These are phyloP conservation scores for Passer domesticus DNA, from an alignment of 2,113 vertebrate genomes.

Conservation along the genomic window DNA sequence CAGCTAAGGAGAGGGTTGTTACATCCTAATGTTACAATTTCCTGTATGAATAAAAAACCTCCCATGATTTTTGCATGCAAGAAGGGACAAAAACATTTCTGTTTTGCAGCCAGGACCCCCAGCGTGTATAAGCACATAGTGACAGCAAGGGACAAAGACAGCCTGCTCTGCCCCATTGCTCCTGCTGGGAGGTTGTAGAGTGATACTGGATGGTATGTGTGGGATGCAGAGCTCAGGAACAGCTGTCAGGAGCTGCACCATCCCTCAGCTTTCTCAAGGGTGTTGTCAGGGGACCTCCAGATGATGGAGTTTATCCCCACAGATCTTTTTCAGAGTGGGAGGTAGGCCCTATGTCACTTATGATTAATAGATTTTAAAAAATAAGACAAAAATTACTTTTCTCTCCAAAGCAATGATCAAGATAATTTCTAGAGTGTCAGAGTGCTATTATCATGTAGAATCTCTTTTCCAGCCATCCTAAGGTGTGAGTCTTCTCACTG, in stretches of 20 bases:
- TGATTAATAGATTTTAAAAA: background rate
- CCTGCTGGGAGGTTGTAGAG: background rate
- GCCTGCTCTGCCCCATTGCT: background rate
- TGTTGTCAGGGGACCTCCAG: background rate
- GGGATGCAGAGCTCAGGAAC: background rate
- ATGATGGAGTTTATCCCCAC: background rate
- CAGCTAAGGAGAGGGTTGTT: background rate
- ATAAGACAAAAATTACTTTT: background rate
- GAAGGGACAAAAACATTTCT: background rate
- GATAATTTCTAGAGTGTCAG: background rate
- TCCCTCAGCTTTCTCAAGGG: background rate
- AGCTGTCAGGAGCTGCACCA: background rate
- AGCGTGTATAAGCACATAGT: rapidly evolving
- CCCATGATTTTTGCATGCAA: background rate
- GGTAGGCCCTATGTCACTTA: background rate
- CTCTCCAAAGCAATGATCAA: background rate
- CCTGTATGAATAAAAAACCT: background rate
- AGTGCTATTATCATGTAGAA: background rate
- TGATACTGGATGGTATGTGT: rapidly evolving
- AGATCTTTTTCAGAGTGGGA: background rate
- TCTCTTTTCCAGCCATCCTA: background rate
- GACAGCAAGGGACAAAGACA: background rate
- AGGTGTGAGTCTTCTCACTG: background rate
- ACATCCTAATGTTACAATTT: background rate
- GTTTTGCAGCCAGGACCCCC: background rate